Percentiles rank a stretch among this genome's conserved stretches.
These are phyloP conservation scores for Tichodroma muraria DNA, from an alignment of 2,113 vertebrate species.

Conservation along the genomic window DNA sequence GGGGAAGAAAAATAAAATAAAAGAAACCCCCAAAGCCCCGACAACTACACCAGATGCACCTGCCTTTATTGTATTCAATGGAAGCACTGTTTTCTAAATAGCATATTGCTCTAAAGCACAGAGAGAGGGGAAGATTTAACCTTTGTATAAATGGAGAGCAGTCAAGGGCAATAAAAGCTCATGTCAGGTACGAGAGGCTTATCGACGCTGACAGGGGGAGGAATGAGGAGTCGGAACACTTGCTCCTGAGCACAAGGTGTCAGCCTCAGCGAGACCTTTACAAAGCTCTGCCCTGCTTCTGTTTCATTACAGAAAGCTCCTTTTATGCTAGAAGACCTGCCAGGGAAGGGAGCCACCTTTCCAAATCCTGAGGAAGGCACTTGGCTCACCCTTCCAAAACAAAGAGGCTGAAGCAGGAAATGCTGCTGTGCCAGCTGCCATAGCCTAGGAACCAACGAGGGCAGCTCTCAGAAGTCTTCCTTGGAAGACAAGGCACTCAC, in stretches of 20 bases:
- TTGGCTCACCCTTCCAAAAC: background rate
- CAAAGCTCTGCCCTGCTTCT: background rate
- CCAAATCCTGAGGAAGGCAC: background rate
- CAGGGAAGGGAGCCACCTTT: background rate
- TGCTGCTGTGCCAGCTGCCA: background rate
- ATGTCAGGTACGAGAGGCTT: constrained; percentile 20
- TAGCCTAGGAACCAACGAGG: background rate
- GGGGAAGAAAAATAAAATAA: background rate
- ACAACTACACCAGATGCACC: background rate
- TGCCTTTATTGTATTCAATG: background rate
- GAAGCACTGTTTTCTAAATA: constrained; percentile 28
- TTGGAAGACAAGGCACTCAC: background rate
- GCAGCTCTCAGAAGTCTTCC: background rate
- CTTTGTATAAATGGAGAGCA: constrained; percentile 48
- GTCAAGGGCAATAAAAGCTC: constrained; percentile 51
- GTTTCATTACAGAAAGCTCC: background rate
- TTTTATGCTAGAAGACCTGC: background rate
- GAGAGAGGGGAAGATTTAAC: constrained; percentile 35
- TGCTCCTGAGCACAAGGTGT: constrained; percentile 23
- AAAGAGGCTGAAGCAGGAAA: background rate
- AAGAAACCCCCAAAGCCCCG: background rate
- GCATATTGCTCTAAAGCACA: background rate
- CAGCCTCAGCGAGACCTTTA: background rate
- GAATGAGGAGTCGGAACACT: background rate
- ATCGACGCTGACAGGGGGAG: constrained; percentile 43